Base-by-base conservation (phyloP, 2,797 vertebrate genomes). In the Protonibea diacanthus region DNA sequence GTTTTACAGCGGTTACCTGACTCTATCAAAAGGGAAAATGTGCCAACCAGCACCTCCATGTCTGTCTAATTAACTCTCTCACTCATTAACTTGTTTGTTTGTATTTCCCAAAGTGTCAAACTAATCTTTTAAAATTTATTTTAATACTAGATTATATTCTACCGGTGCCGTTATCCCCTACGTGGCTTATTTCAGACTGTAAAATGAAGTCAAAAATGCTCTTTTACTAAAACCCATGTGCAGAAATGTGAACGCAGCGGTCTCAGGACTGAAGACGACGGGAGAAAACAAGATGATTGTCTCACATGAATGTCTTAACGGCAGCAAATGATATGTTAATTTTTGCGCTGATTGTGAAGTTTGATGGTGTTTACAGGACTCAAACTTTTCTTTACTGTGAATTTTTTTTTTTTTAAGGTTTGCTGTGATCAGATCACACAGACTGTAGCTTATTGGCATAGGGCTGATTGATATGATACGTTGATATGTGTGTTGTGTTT, bases 401-500 rank as follows among this genome's bases (percentile, higher is more conserved):
- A 68, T 79, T 76, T 0, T 58, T 75, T 67, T 69, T 78, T 44
- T 57, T 78, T 47, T 29, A 18, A 23, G 62, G 42, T 80, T 76
- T 20, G 17, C 49, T 81, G 76, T 82, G 74, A 86, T 78, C 5
- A 49, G 2, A 78, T 84, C 74, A 78, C 80, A 18, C 12, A 38
- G 48, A 25, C 47, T 58, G 76, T 80, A 55, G 80, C 78, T 62
- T 53, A 75, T 6, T 68, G 65, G 47, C 60, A 17, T 65, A 45
- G 52, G 70, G 79, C 75, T 78, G 76, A 52, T 7, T 52, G 52
- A 56, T 48, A 15, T 60, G 9, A 59, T 57, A 10, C 33, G 55
- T 75, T 57, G 57, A 80, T 8, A 2, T 27, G 76, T 85, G 81
- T 90, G 78, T 78, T 63, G 80, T 89, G 90, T 90, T 93, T 89